phyloP scores from a whole-genome alignment of 2,888 invertebrate genomes.

The Congeria kusceri region DNA sequence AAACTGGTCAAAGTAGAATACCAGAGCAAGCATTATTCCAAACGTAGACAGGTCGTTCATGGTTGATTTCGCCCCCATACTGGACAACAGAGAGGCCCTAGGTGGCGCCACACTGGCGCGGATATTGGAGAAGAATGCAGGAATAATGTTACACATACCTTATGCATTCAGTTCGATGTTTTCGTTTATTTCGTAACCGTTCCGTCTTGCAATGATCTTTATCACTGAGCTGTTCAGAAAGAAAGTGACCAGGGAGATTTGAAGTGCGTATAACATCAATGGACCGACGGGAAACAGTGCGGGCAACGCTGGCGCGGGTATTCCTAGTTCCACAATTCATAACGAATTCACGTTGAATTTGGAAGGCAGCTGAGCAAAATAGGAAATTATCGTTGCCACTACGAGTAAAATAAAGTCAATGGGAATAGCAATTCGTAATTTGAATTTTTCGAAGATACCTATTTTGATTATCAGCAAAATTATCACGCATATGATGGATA shows the following conservation, averaged over 20 bases:
- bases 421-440: conserved; percentile 78
- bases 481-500: conserved; percentile 89
- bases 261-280: conserved; percentile 63
- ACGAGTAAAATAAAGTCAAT: conserved; percentile 80
- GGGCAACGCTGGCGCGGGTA: conserved; percentile 74
- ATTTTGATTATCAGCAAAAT: conserved; percentile 87
- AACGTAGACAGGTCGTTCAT: conserved; percentile 72
- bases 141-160: conserved; percentile 80
- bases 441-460: conserved; percentile 73
- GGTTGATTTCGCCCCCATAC: conserved; percentile 76
- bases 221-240: conserved; percentile 73
- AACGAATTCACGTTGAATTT: conserved; percentile 64
- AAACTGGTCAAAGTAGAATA: conserved; percentile 77
- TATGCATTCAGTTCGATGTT: conserved; percentile 84
- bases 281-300: conserved; percentile 43
- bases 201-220: conserved; percentile 81
- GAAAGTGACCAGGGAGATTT: conserved; percentile 73
- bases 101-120: conserved; percentile 83
- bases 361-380: conserved; percentile 67
- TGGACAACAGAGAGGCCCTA: conserved; percentile 72
- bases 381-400: conserved; percentile 71
- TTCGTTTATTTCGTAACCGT: conserved; percentile 81
- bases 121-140: conserved; percentile 84
- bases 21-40: conserved; percentile 75
- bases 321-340: conserved; percentile 73